Conservation (phyloP, 2,888 invertebrate genomes). For the Eupeodes luniger region DNA sequence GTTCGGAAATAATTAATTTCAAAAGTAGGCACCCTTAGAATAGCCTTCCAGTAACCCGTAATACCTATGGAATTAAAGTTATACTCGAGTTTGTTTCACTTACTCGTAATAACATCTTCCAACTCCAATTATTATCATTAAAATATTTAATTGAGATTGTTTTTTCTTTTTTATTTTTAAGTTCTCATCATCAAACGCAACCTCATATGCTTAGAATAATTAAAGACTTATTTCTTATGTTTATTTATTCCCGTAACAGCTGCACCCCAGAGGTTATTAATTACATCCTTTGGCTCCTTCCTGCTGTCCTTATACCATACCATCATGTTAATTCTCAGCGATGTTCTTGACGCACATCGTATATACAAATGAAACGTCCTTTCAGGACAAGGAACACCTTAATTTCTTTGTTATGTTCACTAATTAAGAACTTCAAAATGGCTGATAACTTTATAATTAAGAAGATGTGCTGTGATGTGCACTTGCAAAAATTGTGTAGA, state of each 20-base stretch:
- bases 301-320: background rate
- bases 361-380: background rate
- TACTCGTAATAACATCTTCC: background rate
- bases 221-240: slow-evolving; percentile 31
- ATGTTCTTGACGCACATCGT: slow-evolving; percentile 3
- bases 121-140: background rate
- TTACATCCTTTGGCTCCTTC: slow-evolving; percentile 1
- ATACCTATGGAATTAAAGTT: too few species aligned
- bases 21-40: too few species aligned
- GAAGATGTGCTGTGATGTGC: slow-evolving; percentile 48
- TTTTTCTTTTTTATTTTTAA: background rate
- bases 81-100: too few species aligned
- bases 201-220: slow-evolving; percentile 55
- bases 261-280: slow-evolving; percentile 22
- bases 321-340: background rate
- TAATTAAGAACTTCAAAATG: slow-evolving; percentile 71
- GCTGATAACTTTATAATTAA: slow-evolving; percentile 72
- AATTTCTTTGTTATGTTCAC: slow-evolving; percentile 45
- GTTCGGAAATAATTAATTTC: too few species aligned
- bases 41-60: too few species aligned
- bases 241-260: slow-evolving; percentile 22
- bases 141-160: background rate
- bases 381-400: slow-evolving; percentile 37
- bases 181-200: background rate
- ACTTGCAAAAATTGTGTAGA: slow-evolving; percentile 43